Base-by-base conservation (phyloP, 1,140 invertebrate species). In the Apocrypta bakeri region DNA sequence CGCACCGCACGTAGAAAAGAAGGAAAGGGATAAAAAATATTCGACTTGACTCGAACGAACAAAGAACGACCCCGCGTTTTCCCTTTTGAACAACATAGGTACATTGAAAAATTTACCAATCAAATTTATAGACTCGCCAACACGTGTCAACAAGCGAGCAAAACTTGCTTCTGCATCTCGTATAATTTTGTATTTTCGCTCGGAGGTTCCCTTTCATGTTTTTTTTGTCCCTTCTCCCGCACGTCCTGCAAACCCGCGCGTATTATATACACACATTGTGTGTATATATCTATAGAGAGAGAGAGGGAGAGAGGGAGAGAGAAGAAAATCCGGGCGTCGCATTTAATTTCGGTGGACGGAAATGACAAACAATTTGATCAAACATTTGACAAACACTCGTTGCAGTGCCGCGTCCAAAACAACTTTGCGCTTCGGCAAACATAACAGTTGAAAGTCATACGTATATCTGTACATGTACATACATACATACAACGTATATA, bases 371-470 rank as follows among this genome's bases (percentile, higher is more conserved):
- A 90, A 90, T 90, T 89, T 87, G 88, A 90, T 90, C 90, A 91
- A 91, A 91, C 90, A 91, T 91, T 91, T 90, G 91, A 90, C 88
- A 89, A 92, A 90, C 89, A 91, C 89, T 91, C 88, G 86, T 90
- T 83, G 83, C 29, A 84, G 87, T 76, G 66, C 4, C 14, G 27
- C 79, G 81, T 84, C 83, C 84, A 87, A 90, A 89, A 90, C 89
- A 87, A 87, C 87, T 87, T 84, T 87, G 88, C 86, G 63, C 85
- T 90, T 89, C 69, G 82, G 86, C 86, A 90, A 90, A 91, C 87
- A 91, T 87, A 89, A 87, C 85, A 84, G 33, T 37, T 37, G 33
- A 37, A 9, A 9, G 9, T 2, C 33, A n/a, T n/a, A n/a, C n/a
- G 33, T 4, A 9, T 37, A 37, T 37, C 2, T 37, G 33, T 37